Conservation (phyloP, 2,113 vertebrate genomes). For the Hiodon tergisus region DNA sequence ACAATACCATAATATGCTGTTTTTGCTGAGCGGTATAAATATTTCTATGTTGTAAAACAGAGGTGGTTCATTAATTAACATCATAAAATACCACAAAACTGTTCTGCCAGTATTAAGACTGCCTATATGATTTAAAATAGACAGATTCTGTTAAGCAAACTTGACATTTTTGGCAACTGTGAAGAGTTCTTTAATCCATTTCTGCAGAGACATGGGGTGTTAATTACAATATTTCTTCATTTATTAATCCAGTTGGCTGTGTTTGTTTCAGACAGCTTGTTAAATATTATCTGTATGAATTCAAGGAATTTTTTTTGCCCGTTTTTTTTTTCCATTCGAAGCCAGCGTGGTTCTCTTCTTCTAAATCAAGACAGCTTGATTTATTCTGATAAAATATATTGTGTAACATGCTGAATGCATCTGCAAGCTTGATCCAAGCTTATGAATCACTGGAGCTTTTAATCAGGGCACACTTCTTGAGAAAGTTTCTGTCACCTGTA, state of each 20-base stretch:
- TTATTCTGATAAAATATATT: slow-evolving; percentile 30
- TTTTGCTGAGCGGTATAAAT: neutral
- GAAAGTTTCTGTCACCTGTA: neutral
- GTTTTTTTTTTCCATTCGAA: no score
- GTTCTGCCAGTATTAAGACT: neutral
- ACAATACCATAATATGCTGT: no score
- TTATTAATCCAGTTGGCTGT: slow-evolving; percentile 4
- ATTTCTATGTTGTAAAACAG: slow-evolving; percentile 15
- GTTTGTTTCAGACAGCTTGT: slow-evolving; percentile 8
- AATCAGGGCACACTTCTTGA: slow-evolving; percentile 42
- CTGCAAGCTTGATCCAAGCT: slow-evolving; percentile 50
- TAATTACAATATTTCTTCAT: slow-evolving; percentile 8
- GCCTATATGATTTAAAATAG: neutral
- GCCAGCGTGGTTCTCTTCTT: no score
- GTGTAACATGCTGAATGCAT: slow-evolving; percentile 39
- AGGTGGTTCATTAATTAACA: slow-evolving; percentile 11
- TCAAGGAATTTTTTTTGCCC: no score
- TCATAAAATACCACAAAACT: slow-evolving; percentile 14
- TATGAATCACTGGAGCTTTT: slow-evolving; percentile 51
- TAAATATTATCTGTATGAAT: slow-evolving; percentile 1
- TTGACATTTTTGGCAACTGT: slow-evolving; percentile 6
- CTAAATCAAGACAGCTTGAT: neutral
- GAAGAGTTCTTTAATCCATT: slow-evolving; percentile 8
- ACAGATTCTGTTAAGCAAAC: neutral
- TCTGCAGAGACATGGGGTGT: slow-evolving; percentile 9